Evolutionary conservation across 1,140 invertebrate genomes (phyloP).

Genomic region (Spodoptera litura): DNA sequence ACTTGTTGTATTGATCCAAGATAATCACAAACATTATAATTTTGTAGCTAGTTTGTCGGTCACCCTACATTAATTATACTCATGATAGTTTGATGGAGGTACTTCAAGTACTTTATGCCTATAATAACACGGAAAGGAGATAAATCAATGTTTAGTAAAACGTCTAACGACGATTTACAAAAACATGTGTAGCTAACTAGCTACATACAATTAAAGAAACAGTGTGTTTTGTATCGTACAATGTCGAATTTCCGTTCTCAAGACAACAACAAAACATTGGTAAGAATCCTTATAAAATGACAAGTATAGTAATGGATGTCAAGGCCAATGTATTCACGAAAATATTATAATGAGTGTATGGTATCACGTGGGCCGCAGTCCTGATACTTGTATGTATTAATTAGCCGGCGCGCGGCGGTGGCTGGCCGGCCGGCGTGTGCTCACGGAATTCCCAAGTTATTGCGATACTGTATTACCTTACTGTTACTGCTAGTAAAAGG

Average conservation of each 20-base stretch:
- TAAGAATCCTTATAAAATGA: not conserved
- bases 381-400: not conserved
- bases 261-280: not conserved
- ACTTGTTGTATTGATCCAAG: slow-evolving; percentile 10
- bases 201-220: not conserved
- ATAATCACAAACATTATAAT: slow-evolving; percentile 22
- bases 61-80: slow-evolving; percentile 1
- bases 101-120: not conserved
- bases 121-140: not conserved
- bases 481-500: slow-evolving; percentile 14
- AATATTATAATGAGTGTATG: not conserved
- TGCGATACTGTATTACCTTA: slow-evolving; percentile 13
- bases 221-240: too few species aligned
- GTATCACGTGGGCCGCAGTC: not conserved
- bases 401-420: not conserved
- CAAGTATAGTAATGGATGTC: not conserved
- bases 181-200: not conserved
- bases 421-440: not conserved
- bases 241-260: not conserved
- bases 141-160: not conserved
- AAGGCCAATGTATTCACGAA: not conserved
- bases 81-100: not conserved
- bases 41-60: slow-evolving; percentile 20
- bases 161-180: not conserved
- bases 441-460: slow-evolving; percentile 16